Conservation (phyloP, 2,888 invertebrate genomes). For the Cheilosia vernalis region DNA sequence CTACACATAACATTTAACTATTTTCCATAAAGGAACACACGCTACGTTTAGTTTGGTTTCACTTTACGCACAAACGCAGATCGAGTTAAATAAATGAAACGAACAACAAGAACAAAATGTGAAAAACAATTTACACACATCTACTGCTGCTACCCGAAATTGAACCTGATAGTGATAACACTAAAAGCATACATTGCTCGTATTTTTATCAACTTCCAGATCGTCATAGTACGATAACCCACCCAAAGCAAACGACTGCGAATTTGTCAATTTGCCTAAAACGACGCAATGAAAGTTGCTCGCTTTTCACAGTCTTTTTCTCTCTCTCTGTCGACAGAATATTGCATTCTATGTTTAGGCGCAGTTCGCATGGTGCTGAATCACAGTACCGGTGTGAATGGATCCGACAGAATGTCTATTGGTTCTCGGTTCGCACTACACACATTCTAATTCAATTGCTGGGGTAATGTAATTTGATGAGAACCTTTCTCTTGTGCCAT, state of each 20-base stretch:
- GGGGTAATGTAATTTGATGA: slow-evolving; percentile 58
- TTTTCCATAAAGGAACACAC: too few species aligned
- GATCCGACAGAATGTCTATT: slow-evolving; percentile 53
- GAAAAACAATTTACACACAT: too few species aligned
- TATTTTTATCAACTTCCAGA: neutral
- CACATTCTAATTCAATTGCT: slow-evolving; percentile 59
- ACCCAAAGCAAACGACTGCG: slow-evolving; percentile 14
- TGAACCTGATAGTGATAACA: slow-evolving; percentile 32
- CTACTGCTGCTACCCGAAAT: slow-evolving; percentile 1
- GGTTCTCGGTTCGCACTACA: slow-evolving; percentile 35
- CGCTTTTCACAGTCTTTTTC: slow-evolving; percentile 6
- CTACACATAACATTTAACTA: too few species aligned
- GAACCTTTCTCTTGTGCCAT: slow-evolving; percentile 34
- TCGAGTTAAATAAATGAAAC: neutral
- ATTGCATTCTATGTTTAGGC: slow-evolving; percentile 64
- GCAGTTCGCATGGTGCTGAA: slow-evolving; percentile 14
- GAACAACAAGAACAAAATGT: neutral
- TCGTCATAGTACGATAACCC: slow-evolving; percentile 21
- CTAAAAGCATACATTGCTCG: neutral
- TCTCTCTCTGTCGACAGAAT: slow-evolving; percentile 17
- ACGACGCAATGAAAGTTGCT: slow-evolving; percentile 40
- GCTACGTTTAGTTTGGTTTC: too few species aligned
- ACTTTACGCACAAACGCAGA: neutral
- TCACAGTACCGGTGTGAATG: slow-evolving; percentile 27
- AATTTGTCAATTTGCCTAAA: slow-evolving; percentile 48